Conservation (phyloP, 2,113 vertebrate species). For the Erpornis zantholeuca region DNA sequence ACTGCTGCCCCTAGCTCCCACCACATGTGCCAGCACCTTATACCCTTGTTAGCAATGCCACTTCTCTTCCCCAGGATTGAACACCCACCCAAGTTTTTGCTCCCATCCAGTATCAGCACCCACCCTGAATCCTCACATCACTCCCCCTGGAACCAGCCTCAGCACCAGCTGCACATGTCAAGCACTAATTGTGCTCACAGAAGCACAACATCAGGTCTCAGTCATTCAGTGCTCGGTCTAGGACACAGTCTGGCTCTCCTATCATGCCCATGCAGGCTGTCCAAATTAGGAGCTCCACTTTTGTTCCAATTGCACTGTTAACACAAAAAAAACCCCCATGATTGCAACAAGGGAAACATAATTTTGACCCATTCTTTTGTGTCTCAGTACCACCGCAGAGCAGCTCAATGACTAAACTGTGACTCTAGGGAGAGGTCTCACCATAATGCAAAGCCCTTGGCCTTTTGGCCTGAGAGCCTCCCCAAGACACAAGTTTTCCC, state of each 20-base stretch:
- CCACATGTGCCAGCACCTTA: background rate
- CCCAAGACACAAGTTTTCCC: background rate
- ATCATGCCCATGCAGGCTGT: accelerated
- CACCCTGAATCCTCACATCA: background rate
- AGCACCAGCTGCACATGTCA: accelerated
- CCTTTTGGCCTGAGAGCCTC: background rate
- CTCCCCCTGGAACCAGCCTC: background rate
- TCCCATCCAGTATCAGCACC: background rate
- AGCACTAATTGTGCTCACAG: background rate
- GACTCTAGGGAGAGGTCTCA: background rate
- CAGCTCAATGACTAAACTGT: background rate
- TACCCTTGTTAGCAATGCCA: accelerated
- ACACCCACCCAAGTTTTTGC: background rate
- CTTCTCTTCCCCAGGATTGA: accelerated
- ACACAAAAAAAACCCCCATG: background rate
- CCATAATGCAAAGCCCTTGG: accelerated
- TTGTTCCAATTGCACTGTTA: background rate
- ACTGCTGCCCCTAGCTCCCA: background rate
- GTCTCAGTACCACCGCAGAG: background rate
- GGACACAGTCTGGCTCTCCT: background rate
- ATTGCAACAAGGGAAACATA: background rate
- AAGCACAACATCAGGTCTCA: background rate
- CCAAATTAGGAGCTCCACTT: background rate
- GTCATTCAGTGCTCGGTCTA: background rate
- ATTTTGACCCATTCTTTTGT: background rate